Percentiles rank a stretch among this genome's conserved stretches.
These are phyloP conservation scores for Timandra comae DNA, from an alignment of 2,888 invertebrate species.

Conservation along the genomic window DNA sequence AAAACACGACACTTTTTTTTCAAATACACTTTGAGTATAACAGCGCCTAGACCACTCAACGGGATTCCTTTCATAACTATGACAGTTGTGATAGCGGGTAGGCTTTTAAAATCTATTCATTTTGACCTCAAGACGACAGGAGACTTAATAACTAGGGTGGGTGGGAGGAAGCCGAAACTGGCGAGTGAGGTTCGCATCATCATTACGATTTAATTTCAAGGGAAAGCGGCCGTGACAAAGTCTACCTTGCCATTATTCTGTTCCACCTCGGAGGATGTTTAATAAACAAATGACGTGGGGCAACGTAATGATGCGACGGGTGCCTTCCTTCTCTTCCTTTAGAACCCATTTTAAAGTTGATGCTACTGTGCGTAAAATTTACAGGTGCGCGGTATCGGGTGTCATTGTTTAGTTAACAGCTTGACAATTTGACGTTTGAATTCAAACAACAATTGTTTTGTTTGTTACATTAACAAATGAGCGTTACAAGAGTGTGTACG, in stretches of 20 bases:
- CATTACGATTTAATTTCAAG: slow-evolving; percentile 72
- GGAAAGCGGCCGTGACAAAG: slow-evolving; percentile 70
- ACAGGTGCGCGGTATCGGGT: slow-evolving; percentile 38
- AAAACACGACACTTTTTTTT: slow-evolving; percentile 21
- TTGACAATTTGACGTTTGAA: slow-evolving; percentile 3
- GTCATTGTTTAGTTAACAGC: slow-evolving; percentile 9
- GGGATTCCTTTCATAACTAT: slow-evolving; percentile 63
- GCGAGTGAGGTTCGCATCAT: slow-evolving; percentile 64
- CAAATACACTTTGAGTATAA: slow-evolving; percentile 29
- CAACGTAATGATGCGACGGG: slow-evolving; percentile 58
- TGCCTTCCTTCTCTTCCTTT: slow-evolving; percentile 42
- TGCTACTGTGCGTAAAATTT: slow-evolving; percentile 34
- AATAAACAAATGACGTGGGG: slow-evolving; percentile 73
- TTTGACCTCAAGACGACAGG: slow-evolving; percentile 66
- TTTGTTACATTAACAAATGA: too few relatives aligned
- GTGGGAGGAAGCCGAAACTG: slow-evolving; percentile 44
- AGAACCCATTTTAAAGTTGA: slow-evolving; percentile 53
- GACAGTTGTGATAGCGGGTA: slow-evolving; percentile 59
- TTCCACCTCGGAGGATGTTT: slow-evolving; percentile 72
- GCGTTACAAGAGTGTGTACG: too few relatives aligned
- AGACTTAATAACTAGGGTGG: slow-evolving; percentile 57
- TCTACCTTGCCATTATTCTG: slow-evolving; percentile 68
- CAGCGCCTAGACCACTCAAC: slow-evolving; percentile 46
- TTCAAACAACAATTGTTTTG: background rate
- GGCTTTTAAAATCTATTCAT: slow-evolving; percentile 69